Evolutionary conservation across 2,113 vertebrate genomes (phyloP).

Genomic region (Balaeniceps rex): DNA sequence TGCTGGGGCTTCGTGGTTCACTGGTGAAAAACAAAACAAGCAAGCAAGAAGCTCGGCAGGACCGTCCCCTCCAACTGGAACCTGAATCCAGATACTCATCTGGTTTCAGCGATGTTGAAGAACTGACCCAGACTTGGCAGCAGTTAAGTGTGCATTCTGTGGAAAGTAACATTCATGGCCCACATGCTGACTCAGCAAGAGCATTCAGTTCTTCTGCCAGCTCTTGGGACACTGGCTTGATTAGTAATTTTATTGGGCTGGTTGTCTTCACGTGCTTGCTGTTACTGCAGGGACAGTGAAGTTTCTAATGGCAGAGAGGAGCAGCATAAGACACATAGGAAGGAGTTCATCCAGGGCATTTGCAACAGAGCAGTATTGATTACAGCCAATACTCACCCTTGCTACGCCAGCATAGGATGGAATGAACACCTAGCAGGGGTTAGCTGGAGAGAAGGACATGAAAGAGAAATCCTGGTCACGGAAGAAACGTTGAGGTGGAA

Average conservation of each 20-base stretch:
- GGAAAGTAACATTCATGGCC: not conserved
- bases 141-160: not conserved
- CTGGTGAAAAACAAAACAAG: not conserved
- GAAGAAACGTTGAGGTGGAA: not conserved
- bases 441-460: not conserved
- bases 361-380: not conserved
- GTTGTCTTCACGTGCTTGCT: not conserved
- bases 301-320: not conserved
- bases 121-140: not conserved
- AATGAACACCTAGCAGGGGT: not conserved
- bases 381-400: not conserved
- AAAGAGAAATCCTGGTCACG: not conserved
- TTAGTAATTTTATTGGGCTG: not conserved
- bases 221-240: not conserved
- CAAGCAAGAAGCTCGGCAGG: not conserved
- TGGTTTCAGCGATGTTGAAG: not conserved
- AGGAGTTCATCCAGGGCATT: not conserved
- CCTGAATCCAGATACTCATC: not conserved
- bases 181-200: not conserved
- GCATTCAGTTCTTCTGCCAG: not conserved
- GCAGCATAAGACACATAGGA: not conserved
- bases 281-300: not conserved
- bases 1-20: not conserved
- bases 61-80: not conserved
- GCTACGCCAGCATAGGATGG: not conserved